Evolutionary conservation across 2,113 vertebrate species (phyloP).

Genomic region (Ginglymostoma cirratum): DNA sequence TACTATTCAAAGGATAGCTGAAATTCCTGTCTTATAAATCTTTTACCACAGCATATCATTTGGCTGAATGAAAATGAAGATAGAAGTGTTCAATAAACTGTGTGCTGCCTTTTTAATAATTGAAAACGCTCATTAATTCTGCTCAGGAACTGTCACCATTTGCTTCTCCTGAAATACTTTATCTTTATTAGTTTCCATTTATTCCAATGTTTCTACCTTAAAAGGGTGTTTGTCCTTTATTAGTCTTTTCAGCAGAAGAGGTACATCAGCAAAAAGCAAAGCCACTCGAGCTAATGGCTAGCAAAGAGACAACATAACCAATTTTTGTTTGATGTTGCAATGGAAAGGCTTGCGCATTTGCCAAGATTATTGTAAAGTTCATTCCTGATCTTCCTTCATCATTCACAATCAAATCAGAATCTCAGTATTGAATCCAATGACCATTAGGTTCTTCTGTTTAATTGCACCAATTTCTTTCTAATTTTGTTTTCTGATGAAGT

Average conservation of each 20-base stretch:
- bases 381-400: neutral
- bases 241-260: neutral
- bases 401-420: neutral
- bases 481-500: neutral
- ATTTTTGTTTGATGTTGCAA: neutral
- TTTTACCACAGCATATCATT: conserved; percentile 1
- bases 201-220: neutral
- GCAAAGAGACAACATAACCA: neutral
- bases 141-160: neutral
- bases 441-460: neutral
- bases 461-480: neutral
- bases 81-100: neutral
- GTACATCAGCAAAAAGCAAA: neutral
- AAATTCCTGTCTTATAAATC: conserved; percentile 2
- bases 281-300: neutral
- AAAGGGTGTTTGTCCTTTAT: neutral
- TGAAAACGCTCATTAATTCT: neutral
- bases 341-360: neutral
- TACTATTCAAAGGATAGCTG: neutral
- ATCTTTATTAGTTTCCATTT: neutral
- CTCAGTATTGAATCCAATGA: neutral
- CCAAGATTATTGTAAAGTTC: neutral
- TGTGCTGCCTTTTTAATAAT: conserved; percentile 29
- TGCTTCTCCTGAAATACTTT: neutral
- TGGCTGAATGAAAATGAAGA: conserved; percentile 11